Base-by-base conservation (phyloP, 2,113 vertebrate species). In the Amphiprion percula region DNA sequence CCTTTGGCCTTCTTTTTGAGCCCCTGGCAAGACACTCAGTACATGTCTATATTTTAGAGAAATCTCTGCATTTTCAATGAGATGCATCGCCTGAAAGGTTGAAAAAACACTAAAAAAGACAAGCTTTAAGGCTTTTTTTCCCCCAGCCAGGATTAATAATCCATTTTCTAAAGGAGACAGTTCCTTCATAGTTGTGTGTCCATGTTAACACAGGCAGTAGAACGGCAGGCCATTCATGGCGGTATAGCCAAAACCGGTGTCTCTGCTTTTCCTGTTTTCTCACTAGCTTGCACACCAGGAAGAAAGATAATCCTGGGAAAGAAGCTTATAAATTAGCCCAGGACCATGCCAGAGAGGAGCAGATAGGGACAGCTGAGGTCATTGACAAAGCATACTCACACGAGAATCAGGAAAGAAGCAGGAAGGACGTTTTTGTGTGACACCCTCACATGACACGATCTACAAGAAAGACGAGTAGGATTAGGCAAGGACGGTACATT, bases 271-370 rank as follows among this genome's bases (percentile, higher is more conserved):
- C 66, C 77, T 73, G 77, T 74, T 72, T 17, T 41, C 76, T 83
- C 64, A 71, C 75, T 54, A 70, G 77, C 68, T 79, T 82, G 90
- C 76, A 86, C 90, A 92, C 78, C 78, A 86, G 89, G 82, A 92
- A 87, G 84, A 90, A 92, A 88, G 90, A 86, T 94, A 92, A 94
- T 94, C 94, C 90, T 0, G 33, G 65, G 61, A 94, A 94, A 95
- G 93, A 84, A 90, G 94, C 91, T 95, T 95, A 93, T 86, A 88
- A 93, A 93, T 92, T 94, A 94, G 91, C 92, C 73, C 33, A 33
- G 39, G 79, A 74, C 82, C 84, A 84, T 84, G 72, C 80, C 86
- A 91, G 86, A 90, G 90, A 91, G 82, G 88, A 92, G 74, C 87
- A 91, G 85, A 88, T 87, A 80, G 85, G 68, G 74, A 73, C 67